Conservation (phyloP, 2,888 invertebrate genomes). For the Tricholauxania praeusta region DNA sequence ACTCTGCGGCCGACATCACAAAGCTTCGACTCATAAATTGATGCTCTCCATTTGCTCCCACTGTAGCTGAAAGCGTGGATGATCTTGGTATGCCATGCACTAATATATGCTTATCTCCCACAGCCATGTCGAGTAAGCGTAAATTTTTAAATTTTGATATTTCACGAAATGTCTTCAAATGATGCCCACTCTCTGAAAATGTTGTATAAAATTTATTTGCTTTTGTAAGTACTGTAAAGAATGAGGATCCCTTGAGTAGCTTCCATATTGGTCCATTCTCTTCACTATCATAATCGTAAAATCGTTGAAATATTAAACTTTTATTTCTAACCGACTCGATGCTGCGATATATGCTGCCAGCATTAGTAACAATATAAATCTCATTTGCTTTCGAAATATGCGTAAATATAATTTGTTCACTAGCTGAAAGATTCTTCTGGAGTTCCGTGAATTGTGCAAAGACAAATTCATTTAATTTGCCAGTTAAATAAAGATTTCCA, state of each 20-base stretch:
- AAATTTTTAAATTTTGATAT: slow-evolving; percentile 67
- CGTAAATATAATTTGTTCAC: slow-evolving; percentile 63
- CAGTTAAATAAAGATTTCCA: slow-evolving; percentile 62
- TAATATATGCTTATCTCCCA: slow-evolving; percentile 64
- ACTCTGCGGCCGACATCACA: slow-evolving; percentile 51
- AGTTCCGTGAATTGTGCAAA: slow-evolving; percentile 64
- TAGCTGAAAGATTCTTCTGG: slow-evolving; percentile 61
- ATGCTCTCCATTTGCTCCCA: slow-evolving; percentile 50
- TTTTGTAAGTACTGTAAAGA: slow-evolving; percentile 64
- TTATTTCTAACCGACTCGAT: slow-evolving; percentile 63
- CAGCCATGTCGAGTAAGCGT: slow-evolving; percentile 62
- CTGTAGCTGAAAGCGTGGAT: slow-evolving; percentile 53
- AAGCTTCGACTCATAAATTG: slow-evolving; percentile 56
- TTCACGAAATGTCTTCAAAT: slow-evolving; percentile 66
- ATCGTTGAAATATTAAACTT: slow-evolving; percentile 64
- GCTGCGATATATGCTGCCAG: slow-evolving; percentile 65
- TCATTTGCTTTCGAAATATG: slow-evolving; percentile 66
- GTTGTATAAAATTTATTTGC: slow-evolving; percentile 67
- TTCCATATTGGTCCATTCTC: slow-evolving; percentile 67
- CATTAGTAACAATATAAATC: slow-evolving; percentile 65
- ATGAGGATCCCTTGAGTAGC: slow-evolving; percentile 63
- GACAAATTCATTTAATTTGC: slow-evolving; percentile 63
- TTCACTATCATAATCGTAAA: slow-evolving; percentile 67
- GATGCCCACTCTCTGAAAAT: slow-evolving; percentile 67
- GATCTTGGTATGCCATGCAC: slow-evolving; percentile 65